These are phyloP conservation scores for Anagyrus pseudococci DNA, from an alignment of 2,888 invertebrate genomes.

Conservation along the genomic window DNA sequence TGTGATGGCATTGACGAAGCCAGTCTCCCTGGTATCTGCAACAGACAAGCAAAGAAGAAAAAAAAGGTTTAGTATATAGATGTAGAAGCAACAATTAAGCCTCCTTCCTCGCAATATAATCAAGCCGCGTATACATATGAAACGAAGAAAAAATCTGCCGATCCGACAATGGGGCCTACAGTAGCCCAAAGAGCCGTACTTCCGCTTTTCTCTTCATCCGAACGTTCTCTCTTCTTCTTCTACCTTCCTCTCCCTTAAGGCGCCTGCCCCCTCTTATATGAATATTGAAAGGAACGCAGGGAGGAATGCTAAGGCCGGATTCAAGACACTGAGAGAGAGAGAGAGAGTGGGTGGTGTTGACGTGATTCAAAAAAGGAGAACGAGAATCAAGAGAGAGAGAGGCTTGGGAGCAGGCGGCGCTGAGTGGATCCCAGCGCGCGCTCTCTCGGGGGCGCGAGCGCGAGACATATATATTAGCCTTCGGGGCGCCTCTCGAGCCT, in stretches of 20 bases:
- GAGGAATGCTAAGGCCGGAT: slow-evolving; percentile 5
- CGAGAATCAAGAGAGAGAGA: slow-evolving; percentile 41
- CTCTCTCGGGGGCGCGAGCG: too few relatives aligned
- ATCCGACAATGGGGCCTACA: too few relatives aligned
- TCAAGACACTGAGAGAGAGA: too few relatives aligned
- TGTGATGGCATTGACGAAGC: slow-evolving; percentile 89
- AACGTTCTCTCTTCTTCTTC: neutral
- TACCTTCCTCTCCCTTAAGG: slow-evolving; percentile 1
- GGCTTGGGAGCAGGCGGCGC: slow-evolving; percentile 47
- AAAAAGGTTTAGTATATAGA: neutral
- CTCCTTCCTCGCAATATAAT: too few relatives aligned
- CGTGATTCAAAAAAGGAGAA: slow-evolving; percentile 7
- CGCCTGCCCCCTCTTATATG: slow-evolving; percentile 6
- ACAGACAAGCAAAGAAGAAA: slow-evolving; percentile 37
- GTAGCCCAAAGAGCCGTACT: slow-evolving; percentile 19
- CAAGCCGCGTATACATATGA: too few relatives aligned
- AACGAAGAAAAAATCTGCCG: too few relatives aligned
- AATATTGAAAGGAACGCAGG: slow-evolving; percentile 19
- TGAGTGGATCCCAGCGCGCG: slow-evolving; percentile 42
- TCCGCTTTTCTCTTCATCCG: slow-evolving; percentile 28
- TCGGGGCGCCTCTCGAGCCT: too few relatives aligned
- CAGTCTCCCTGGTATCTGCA: slow-evolving; percentile 89
- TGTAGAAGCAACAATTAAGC: too few relatives aligned
- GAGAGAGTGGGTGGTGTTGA: slow-evolving; percentile 36
- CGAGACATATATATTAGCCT: too few relatives aligned